Conservation (phyloP, 2,888 invertebrate species). For the Tyria jacobaeae region DNA sequence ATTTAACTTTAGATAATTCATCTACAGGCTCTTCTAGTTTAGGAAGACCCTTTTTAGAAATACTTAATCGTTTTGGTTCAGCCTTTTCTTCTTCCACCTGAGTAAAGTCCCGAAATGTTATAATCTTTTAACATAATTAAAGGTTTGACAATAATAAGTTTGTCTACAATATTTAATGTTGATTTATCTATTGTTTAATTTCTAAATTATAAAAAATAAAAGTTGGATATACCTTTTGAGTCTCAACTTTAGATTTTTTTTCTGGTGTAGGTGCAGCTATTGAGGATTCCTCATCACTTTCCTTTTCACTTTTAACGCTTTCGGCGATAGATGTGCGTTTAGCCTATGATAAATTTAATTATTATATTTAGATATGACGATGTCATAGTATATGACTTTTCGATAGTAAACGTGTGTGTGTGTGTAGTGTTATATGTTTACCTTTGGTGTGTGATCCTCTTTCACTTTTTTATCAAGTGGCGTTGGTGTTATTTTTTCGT, state of each 20-base stretch:
- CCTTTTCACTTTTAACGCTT: slow-evolving; percentile 76
- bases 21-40: slow-evolving; percentile 79
- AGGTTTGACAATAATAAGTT: neutral
- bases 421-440: slow-evolving; percentile 70
- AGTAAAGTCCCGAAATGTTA: slow-evolving; percentile 8
- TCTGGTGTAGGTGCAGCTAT: slow-evolving; percentile 70
- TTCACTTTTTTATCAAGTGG: slow-evolving; percentile 83
- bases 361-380: slow-evolving; percentile 32
- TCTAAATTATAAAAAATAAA: neutral
- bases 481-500: slow-evolving; percentile 87
- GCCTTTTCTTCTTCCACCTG: slow-evolving; percentile 73
- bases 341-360: slow-evolving; percentile 60
- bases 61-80: slow-evolving; percentile 70
- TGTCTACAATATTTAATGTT: neutral
- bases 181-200: too few species aligned
- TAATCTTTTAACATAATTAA: slow-evolving; percentile 6
- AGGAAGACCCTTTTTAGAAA: slow-evolving; percentile 74
- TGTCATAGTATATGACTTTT: neutral
- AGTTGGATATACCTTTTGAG: slow-evolving; percentile 64
- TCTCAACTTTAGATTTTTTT: slow-evolving; percentile 71
- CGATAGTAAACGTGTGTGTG: slow-evolving; percentile 25
- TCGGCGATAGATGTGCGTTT: slow-evolving; percentile 80
- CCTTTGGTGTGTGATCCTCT: slow-evolving; percentile 81
- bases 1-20: slow-evolving; percentile 76
- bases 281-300: slow-evolving; percentile 78